These are phyloP conservation scores for Artemia franciscana DNA, from an alignment of 1,140 invertebrate genomes.

Conservation along the genomic window DNA sequence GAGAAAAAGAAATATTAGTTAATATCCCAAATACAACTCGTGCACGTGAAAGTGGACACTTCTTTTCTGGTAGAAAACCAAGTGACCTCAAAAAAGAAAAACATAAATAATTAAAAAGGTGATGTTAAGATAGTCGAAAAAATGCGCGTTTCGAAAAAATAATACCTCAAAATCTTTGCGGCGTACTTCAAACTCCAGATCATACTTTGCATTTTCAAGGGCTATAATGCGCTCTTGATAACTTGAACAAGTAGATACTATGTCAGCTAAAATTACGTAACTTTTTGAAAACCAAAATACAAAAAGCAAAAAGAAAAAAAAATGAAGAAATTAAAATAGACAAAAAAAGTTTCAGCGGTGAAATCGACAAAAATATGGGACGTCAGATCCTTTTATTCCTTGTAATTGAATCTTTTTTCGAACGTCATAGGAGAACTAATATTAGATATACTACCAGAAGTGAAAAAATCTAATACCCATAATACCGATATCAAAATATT, in stretches of 20 bases:
- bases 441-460: too few relatives aligned
- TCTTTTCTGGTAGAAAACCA: too few relatives aligned
- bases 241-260: conserved; percentile 25
- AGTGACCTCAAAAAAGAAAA: too few relatives aligned
- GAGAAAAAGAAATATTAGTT: not conserved
- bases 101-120: not conserved
- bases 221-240: conserved; percentile 64
- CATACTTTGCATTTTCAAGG: conserved; percentile 89
- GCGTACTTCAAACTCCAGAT: conserved; percentile 90
- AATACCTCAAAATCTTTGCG: conserved; percentile 88
- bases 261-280: conserved; percentile 6
- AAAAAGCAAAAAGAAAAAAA: not conserved
- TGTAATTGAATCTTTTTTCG: too few relatives aligned
- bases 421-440: too few relatives aligned
- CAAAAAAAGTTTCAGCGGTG: too few relatives aligned
- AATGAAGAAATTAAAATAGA: not conserved
- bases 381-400: too few relatives aligned
- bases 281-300: not conserved
- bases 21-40: not conserved
- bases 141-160: not conserved
- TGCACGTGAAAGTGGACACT: not conserved
- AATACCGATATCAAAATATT: too few relatives aligned
- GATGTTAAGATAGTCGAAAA: conserved; percentile 1
- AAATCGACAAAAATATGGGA: too few relatives aligned
- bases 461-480: too few relatives aligned